Base-by-base conservation (phyloP, 2,797 vertebrate species). In the Argentina silus region DNA sequence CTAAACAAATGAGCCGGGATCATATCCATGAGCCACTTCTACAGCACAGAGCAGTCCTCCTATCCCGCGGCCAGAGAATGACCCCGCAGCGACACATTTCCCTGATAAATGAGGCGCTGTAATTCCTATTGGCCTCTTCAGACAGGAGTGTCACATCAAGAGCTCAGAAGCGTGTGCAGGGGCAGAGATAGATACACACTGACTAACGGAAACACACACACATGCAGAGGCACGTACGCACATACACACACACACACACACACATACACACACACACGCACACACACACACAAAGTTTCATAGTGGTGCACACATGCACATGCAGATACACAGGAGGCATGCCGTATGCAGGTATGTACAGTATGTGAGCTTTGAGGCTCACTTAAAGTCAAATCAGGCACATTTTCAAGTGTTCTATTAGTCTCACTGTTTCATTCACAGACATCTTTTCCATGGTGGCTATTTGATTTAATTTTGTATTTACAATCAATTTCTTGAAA, bases 101-200 rank as follows among this genome's bases (percentile, higher is more conserved):
- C 62, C 63, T 78, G 72, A 89, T 80, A 81, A 92, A 90, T 89
- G 81, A 88, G 77, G 73, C 36, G 66, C 62, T 73, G 79, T 83
- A 77, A 86, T 82, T 84, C 81, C 76, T 76, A 75, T 81, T 77
- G 77, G 80, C 74, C 78, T 80, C 69, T 84, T 81, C 23, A 70
- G 84, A 84, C 74, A 74, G 36, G 80, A 72, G 57, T 50, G 51
- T 66, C 63, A 44, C 42, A 78, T 73, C 63, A 64, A 67, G 62
- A 81, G 63, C 77, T 75, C 1, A 45, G 65, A 75, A 82, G 75
- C 11, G 55, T 50, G 74, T 50, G 21, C 19, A 47, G 14, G 12
- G 43, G 64, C 47, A 69, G 19, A 14, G 3, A 19, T 50, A 56
- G 19, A 19, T 60, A 63, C 60, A 21, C 67, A 51, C 43, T n/a